Base-by-base conservation (phyloP, 2,888 invertebrate genomes). In the Oasisia sp. region DNA sequence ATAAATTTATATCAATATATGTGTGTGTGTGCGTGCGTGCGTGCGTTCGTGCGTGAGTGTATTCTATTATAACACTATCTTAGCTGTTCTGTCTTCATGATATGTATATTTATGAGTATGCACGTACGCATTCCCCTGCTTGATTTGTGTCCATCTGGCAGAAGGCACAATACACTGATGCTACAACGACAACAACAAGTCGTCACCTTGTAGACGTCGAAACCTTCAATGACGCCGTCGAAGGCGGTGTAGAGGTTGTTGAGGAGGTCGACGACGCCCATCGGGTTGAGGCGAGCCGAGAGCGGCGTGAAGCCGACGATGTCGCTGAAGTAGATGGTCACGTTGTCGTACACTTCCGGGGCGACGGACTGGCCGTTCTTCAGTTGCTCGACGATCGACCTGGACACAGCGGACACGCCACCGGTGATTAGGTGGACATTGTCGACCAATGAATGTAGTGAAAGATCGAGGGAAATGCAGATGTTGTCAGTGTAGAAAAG, bases 301-400 rank as follows among this genome's bases (percentile, higher is more conserved):
- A 74, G 74, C 19, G 74, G 74, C 74, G 74, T 74, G 74, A 74
- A 74, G 74, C 74, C 74, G 27, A 74, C 74, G 74, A 74, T 74
- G 74, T 93, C 93, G 11, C 92, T 92, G 92, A 93, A 93, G 91
- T 93, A 93, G n/a, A 93, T 93, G 56, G 93, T 92, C 44, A 93
- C 93, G 32, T 91, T 92, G 32, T 91, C 91, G 58, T 91, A 93
- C 32, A 91, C 89, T 45, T 93, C 93, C 14, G 93, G 93, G 14
- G 44, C 91, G 27, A 93, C 93, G 56, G 92, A 45, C 91, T 93
- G 91, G 14, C 93, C 93, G 12, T 56, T 89, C 89, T 93, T 93
- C 91, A 93, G 92, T 74, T 93, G 93, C 89, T 93, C 93, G 50
- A 89, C 92, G 89, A 93, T 93, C 14, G 93, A 90, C 56, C 93